These are phyloP conservation scores for Eutrigla gurnardus DNA, from an alignment of 2,797 vertebrate genomes.

Conservation along the genomic window DNA sequence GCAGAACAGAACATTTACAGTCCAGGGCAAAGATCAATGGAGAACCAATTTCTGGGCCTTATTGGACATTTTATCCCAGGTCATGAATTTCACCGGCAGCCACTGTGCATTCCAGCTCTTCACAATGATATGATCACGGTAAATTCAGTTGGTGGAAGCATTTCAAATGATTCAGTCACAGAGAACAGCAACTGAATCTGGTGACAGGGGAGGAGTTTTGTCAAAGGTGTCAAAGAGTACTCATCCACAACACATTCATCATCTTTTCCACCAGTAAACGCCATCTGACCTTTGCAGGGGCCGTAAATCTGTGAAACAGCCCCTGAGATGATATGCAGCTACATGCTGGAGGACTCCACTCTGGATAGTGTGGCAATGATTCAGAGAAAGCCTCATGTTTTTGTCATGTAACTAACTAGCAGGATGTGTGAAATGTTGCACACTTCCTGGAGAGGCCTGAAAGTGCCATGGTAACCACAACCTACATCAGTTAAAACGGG, in stretches of 20 bases:
- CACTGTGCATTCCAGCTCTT: conserved; percentile 1
- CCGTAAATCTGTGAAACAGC: conserved; percentile 15
- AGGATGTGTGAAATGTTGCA: conserved; percentile 63
- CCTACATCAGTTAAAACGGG: conserved; percentile 32
- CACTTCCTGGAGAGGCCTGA: conserved; percentile 64
- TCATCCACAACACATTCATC: conserved; percentile 14
- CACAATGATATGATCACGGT: conserved; percentile 22
- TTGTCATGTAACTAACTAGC: conserved; percentile 10
- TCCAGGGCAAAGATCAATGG: not conserved
- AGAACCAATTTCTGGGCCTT: not conserved
- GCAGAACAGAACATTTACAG: not conserved
- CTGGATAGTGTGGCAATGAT: not conserved
- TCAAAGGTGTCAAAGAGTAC: conserved; percentile 16
- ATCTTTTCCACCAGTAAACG: conserved; percentile 27
- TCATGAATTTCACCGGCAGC: conserved; percentile 9
- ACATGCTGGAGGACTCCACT: not conserved
- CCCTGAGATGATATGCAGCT: not conserved
- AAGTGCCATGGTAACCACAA: conserved; percentile 58
- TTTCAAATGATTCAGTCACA: conserved; percentile 43
- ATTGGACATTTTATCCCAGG: not conserved
- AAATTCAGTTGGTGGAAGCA: conserved; percentile 22
- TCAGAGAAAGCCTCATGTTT: conserved; percentile 17
- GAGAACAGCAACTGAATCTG: not conserved
- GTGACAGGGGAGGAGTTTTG: conserved; percentile 5
- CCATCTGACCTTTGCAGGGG: conserved; percentile 25